phyloP scores from a whole-genome alignment of 2,888 invertebrate genomes.

The Dasypolia templi region DNA sequence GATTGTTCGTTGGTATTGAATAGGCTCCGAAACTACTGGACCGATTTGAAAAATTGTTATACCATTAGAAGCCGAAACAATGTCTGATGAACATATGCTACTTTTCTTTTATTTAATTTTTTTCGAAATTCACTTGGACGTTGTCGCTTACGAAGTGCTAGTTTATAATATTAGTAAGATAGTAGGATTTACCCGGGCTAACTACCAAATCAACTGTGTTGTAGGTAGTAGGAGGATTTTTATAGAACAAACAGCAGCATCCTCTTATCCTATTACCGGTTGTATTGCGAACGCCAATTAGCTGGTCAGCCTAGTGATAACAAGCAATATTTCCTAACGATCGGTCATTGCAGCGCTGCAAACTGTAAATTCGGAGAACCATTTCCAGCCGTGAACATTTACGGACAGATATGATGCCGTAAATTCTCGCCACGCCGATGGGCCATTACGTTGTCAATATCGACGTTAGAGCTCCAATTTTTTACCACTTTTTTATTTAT shows the following conservation, averaged over 20 bases:
- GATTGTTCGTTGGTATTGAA: too few relatives aligned
- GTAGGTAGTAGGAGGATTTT: neutral
- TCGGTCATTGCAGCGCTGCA: conserved; percentile 6
- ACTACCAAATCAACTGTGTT: too few relatives aligned
- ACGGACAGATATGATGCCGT: conserved; percentile 33
- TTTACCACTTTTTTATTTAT: neutral
- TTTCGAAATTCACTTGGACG: too few relatives aligned
- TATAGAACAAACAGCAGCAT: neutral
- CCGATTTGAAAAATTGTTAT: too few relatives aligned
- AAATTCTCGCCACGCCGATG: conserved; percentile 33
- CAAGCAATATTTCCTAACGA: conserved; percentile 37
- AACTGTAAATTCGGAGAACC: conserved; percentile 29
- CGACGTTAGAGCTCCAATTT: neutral
- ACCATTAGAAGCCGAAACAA: too few relatives aligned
- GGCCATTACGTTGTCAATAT: conserved; percentile 22
- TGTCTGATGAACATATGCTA: too few relatives aligned
- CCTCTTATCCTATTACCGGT: neutral
- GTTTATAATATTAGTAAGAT: too few relatives aligned
- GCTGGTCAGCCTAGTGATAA: conserved; percentile 14
- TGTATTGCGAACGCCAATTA: neutral
- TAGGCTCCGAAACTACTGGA: too few relatives aligned
- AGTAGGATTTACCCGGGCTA: neutral
- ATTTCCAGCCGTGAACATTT: conserved; percentile 16
- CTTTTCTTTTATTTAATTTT: too few relatives aligned
- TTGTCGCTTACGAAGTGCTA: too few relatives aligned